Evolutionary conservation across 2,113 vertebrate genomes (phyloP).

Genomic region (Gadus macrocephalus): DNA sequence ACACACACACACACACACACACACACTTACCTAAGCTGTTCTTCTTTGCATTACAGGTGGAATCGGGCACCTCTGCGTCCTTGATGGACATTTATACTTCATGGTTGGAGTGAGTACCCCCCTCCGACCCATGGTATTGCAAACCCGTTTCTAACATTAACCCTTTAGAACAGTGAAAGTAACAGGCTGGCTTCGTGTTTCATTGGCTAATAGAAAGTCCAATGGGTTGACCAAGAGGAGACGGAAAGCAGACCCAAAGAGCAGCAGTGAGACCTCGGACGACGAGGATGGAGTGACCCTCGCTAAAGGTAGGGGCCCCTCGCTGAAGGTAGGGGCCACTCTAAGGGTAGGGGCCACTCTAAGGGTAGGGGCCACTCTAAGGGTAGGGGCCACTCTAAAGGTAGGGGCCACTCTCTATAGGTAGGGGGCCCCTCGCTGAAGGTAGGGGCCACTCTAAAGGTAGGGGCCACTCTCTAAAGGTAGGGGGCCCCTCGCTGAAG

Average conservation of each 20-base stretch:
- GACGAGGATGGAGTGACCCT: conserved; percentile 9
- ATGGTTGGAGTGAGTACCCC: conserved; percentile 61
- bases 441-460: background rate
- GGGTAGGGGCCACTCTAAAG: too few species aligned
- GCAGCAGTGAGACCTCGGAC: conserved; percentile 24
- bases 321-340: background rate
- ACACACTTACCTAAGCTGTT: too few species aligned
- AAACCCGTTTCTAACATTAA: background rate
- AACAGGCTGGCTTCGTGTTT: background rate
- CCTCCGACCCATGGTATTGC: too few species aligned
- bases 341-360: too few species aligned
- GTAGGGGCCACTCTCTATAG: too few species aligned
- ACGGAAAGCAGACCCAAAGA: conserved; percentile 1
- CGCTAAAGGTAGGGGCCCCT: conserved; percentile 20
- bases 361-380: too few species aligned
- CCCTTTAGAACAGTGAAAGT: background rate
- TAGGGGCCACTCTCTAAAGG: too few species aligned
- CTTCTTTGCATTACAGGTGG: too few species aligned
- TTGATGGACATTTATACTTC: conserved; percentile 63
- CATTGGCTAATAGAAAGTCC: background rate
- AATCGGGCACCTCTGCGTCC: conserved; percentile 15
- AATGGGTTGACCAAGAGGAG: conserved; percentile 34
- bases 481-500: too few species aligned
- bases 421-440: too few species aligned
- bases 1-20: background rate